A percentile compares a stretch with the other conserved stretches of the same genome.
These are phyloP conservation scores for Zaprionus capensis DNA, from an alignment of 1,140 invertebrate species.

Conservation along the genomic window DNA sequence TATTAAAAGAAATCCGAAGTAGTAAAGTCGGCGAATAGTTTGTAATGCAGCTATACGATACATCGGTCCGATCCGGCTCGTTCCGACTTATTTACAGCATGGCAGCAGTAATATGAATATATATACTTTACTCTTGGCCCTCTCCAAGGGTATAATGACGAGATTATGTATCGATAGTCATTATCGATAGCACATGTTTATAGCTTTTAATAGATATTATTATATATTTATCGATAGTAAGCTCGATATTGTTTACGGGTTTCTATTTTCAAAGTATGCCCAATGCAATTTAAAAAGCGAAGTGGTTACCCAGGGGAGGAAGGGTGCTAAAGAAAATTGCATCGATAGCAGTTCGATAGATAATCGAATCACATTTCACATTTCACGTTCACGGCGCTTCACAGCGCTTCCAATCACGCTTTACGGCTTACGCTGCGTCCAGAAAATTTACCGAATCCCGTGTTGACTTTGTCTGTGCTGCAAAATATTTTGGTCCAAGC, in stretches of 20 bases:
- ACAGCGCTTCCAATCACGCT: constrained; percentile 24
- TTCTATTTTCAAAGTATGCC: no score
- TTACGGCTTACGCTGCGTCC: constrained; percentile 20
- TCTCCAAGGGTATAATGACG: no score
- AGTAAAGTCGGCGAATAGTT: no score
- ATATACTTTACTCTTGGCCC: no score
- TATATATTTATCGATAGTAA: neutral
- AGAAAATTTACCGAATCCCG: constrained; percentile 36
- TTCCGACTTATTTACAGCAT: no score
- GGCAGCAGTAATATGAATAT: no score
- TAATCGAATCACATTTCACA: constrained; percentile 11
- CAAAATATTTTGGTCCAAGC: constrained; percentile 44
- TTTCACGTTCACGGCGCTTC: constrained; percentile 11
- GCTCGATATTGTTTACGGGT: neutral
- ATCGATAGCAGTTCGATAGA: neutral
- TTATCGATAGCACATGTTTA: neutral
- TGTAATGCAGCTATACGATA: no score
- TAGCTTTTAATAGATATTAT: no score
- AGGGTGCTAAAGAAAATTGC: neutral
- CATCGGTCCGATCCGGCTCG: no score
- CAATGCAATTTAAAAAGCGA: no score
- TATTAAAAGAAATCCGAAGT: no score
- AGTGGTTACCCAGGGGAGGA: no score
- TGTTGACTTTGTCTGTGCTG: constrained; percentile 47
- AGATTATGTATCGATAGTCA: neutral